Conservation (phyloP, 1,140 invertebrate genomes). For the Microplitis mediator region DNA sequence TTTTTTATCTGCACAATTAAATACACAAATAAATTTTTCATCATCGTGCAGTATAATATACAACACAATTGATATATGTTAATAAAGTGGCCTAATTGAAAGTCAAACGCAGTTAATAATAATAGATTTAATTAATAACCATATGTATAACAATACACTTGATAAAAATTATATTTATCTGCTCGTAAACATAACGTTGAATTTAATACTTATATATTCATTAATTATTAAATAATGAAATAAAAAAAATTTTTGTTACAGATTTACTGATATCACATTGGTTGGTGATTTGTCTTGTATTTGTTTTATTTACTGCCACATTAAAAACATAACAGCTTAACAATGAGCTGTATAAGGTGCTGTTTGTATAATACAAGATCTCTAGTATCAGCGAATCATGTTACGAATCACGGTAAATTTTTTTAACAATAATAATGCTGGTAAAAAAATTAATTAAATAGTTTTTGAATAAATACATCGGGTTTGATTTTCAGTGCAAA, state of each 20-base stretch:
- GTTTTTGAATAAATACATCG: not conserved
- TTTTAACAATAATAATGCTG: conserved; percentile 1
- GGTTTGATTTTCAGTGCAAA: conserved; percentile 46
- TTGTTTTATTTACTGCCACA: not conserved
- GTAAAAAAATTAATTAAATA: not conserved
- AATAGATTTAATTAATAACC: not conserved
- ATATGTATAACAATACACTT: too few relatives aligned
- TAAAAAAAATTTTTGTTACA: not conserved
- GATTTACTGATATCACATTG: not conserved
- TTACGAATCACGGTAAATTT: conserved; percentile 54
- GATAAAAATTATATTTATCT: too few relatives aligned
- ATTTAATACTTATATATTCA: too few relatives aligned
- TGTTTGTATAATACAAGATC: conserved; percentile 56
- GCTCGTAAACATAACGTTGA: too few relatives aligned
- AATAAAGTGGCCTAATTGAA: not conserved
- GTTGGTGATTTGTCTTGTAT: not conserved
- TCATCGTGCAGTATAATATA: not conserved
- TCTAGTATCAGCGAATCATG: conserved; percentile 54
- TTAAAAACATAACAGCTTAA: not conserved
- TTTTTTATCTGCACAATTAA: conserved; percentile 25
- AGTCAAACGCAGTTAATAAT: conserved; percentile 1
- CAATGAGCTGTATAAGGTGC: conserved; percentile 59
- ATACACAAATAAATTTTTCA: conserved; percentile 12
- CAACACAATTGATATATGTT: not conserved
- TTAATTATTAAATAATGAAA: too few relatives aligned